A percentile compares a stretch with the other conserved stretches of the same genome.
Conservation (phyloP, 2,888 invertebrate species). For the Ariolimax columbianus region DNA sequence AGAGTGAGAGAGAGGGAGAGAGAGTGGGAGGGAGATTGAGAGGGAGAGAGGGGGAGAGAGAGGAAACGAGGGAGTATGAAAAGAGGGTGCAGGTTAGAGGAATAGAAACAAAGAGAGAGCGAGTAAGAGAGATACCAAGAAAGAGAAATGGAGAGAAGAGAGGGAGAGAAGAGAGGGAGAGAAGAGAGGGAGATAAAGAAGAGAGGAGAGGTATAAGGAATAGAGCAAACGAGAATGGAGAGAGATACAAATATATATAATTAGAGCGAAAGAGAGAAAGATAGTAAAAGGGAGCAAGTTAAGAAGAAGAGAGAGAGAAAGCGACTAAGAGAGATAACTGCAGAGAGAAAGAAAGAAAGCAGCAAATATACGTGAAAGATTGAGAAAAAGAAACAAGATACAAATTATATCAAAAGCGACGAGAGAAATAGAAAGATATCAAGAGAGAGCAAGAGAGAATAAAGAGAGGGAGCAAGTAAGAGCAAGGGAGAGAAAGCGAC, state of each 20-base stretch:
- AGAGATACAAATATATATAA: not conserved
- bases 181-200: not conserved
- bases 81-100: not conserved
- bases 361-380: too few relatives aligned
- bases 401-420: too few relatives aligned
- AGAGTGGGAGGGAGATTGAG: not conserved
- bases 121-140: not conserved
- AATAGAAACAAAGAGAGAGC: too few relatives aligned
- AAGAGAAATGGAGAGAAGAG: too few relatives aligned
- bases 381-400: too few relatives aligned
- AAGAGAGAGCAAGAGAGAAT: too few relatives aligned
- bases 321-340: not conserved
- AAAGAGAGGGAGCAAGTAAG: not conserved
- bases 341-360: not conserved
- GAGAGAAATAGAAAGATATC: too few relatives aligned
- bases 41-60: not conserved
- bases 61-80: not conserved
- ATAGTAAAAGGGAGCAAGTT: not conserved
- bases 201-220: too few relatives aligned
- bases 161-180: not conserved
- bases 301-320: slow-evolving; percentile 14
- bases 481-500: not conserved
- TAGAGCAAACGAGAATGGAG: too few relatives aligned
- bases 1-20: too few relatives aligned
- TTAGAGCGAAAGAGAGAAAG: not conserved